Conservation (phyloP, 2,888 invertebrate genomes). For the Philereme vetulata region DNA sequence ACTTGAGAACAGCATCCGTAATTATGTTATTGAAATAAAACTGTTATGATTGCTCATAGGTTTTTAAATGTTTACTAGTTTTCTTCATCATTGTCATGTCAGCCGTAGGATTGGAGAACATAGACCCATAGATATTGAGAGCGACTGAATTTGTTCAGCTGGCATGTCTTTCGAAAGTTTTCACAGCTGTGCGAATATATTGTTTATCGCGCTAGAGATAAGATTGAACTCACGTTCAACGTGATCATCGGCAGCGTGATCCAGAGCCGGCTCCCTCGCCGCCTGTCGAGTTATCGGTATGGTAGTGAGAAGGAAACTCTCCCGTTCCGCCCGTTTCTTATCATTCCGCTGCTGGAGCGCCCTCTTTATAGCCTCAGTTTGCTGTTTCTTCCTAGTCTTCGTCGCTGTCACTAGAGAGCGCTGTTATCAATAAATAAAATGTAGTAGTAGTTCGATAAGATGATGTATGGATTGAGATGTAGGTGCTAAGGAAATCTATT, state of each 20-base stretch:
- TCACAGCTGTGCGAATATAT: neutral
- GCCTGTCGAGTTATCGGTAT: conserved; percentile 98
- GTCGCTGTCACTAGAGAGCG: conserved; percentile 98
- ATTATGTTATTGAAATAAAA: no score
- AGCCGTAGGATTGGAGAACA: no score
- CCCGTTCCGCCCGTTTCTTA: conserved; percentile 96
- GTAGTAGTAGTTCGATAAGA: conserved; percentile 10
- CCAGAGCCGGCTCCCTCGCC: conserved; percentile 96
- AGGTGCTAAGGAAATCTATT: conserved; percentile 16
- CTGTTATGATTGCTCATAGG: no score
- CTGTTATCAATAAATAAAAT: conserved; percentile 66
- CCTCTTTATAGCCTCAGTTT: conserved; percentile 98
- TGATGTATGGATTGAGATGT: conserved; percentile 23
- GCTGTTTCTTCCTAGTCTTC: conserved; percentile 99
- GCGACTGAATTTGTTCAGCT: no score
- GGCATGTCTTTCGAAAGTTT: no score
- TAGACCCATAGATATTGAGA: no score
- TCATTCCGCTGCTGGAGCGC: conserved; percentile 98
- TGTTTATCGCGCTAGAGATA: neutral
- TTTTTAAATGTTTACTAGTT: no score
- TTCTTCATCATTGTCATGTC: no score
- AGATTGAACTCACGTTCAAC: conserved; percentile 86
- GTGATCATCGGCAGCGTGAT: conserved; percentile 93
- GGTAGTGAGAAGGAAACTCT: conserved; percentile 97
- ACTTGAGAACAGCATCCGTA: no score